Conservation (phyloP, 2,113 vertebrate genomes). For the Malaclemys terrapin region DNA sequence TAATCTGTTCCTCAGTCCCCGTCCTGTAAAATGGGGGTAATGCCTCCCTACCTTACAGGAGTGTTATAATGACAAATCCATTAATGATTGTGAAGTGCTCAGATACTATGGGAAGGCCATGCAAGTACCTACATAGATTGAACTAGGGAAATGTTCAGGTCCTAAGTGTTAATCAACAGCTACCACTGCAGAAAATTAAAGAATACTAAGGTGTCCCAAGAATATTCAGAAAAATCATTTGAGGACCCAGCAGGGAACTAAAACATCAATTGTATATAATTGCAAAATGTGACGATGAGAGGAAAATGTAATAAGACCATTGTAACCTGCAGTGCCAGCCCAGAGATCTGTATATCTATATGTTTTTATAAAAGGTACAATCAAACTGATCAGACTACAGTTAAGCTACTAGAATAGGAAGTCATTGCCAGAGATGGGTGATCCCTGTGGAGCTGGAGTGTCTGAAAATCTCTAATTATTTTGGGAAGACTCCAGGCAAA, state of each 20-base stretch:
- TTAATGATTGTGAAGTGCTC: neutral
- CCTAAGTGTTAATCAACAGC: neutral
- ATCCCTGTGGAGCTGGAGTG: neutral
- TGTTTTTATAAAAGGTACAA: neutral
- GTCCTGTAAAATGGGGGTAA: neutral
- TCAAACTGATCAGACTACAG: neutral
- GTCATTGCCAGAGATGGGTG: neutral
- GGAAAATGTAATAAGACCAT: constrained; percentile 25
- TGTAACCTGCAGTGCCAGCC: neutral
- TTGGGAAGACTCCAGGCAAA: neutral
- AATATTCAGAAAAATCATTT: constrained; percentile 2
- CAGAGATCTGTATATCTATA: neutral
- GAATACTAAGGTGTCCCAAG: neutral
- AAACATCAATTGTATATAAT: neutral
- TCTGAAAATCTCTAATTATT: neutral
- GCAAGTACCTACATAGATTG: neutral
- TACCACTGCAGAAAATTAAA: neutral
- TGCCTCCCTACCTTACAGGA: neutral
- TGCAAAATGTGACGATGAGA: neutral
- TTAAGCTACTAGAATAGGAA: neutral
- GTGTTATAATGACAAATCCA: neutral
- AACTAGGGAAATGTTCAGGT: neutral
- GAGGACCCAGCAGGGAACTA: neutral
- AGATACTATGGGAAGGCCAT: neutral
- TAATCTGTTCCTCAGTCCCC: neutral